Evolutionary conservation across 2,888 invertebrate species (phyloP).

Genomic region (Drosophila borborema): DNA sequence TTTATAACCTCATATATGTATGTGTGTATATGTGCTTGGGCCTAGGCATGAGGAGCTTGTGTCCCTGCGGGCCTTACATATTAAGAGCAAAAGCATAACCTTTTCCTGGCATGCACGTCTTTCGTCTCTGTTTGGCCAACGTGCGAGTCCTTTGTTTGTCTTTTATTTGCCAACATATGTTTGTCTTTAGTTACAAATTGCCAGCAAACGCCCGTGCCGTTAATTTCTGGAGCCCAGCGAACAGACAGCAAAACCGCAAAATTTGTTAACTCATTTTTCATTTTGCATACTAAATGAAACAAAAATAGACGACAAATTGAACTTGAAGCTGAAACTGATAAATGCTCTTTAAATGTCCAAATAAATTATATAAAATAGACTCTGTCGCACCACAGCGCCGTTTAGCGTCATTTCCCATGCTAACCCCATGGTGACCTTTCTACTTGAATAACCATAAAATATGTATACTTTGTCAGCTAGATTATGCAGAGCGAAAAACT

Average conservation of each 20-base stretch:
- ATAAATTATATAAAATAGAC: constrained; percentile 49
- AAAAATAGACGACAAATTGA: constrained; percentile 55
- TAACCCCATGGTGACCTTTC: not conserved
- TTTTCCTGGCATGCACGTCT: constrained; percentile 41
- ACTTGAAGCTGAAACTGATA: constrained; percentile 11
- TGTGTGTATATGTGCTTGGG: constrained; percentile 1
- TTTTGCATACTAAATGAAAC: constrained; percentile 72
- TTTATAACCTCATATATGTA: not conserved
- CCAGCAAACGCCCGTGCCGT: constrained; percentile 59
- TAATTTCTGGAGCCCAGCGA: constrained; percentile 49
- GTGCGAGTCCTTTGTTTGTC: constrained; percentile 68
- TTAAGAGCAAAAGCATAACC: constrained; percentile 36
- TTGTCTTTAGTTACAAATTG: constrained; percentile 74
- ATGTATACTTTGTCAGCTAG: constrained; percentile 10
- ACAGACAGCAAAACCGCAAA: constrained; percentile 45
- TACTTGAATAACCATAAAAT: constrained; percentile 5
- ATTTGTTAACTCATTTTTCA: constrained; percentile 69
- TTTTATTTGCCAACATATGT: constrained; percentile 80
- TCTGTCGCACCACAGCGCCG: constrained; percentile 37
- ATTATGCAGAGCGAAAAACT: constrained; percentile 15
- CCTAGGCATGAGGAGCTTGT: constrained; percentile 16
- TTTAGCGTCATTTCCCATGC: constrained; percentile 28
- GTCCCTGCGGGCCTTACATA: constrained; percentile 47
- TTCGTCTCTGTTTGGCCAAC: constrained; percentile 47
- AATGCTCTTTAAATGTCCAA: constrained; percentile 7